Percentiles rank a stretch among this genome's conserved stretches.
phyloP scores from a whole-genome alignment of 2,888 invertebrate genomes.

The Zaprionus lineosus region DNA sequence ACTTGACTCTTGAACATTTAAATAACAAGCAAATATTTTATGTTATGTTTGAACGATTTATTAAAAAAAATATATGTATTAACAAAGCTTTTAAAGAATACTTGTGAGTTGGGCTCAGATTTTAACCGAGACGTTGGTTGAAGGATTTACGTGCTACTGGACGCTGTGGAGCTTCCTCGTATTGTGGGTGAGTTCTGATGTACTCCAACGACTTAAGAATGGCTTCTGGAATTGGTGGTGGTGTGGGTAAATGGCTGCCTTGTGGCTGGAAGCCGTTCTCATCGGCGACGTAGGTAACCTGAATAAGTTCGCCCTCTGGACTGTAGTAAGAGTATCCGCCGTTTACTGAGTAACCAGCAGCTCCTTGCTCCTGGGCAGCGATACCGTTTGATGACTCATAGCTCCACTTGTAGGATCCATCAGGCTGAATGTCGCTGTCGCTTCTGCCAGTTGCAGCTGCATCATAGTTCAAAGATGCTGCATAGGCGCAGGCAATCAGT shows the following conservation, averaged over 20 bases:
- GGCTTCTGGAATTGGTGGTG: slow-evolving; percentile 78
- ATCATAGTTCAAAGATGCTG: slow-evolving; percentile 36
- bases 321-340: slow-evolving; percentile 69
- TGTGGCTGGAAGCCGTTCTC: slow-evolving; percentile 78
- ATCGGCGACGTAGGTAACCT: slow-evolving; percentile 72
- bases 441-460: slow-evolving; percentile 43
- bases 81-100: slow-evolving; percentile 26
- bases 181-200: slow-evolving; percentile 77
- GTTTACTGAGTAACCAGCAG: slow-evolving; percentile 83
- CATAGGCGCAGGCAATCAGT: slow-evolving; percentile 53
- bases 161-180: slow-evolving; percentile 40
- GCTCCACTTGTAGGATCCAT: slow-evolving; percentile 82
- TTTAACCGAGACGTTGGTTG: too few species aligned
- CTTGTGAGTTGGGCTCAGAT: too few species aligned
- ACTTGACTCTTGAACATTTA: too few species aligned
- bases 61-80: slow-evolving; percentile 19
- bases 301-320: slow-evolving; percentile 75
- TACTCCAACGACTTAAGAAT: slow-evolving; percentile 75
- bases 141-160: too few species aligned
- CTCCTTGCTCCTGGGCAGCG: slow-evolving; percentile 84
- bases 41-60: too few species aligned
- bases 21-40: too few species aligned
- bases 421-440: slow-evolving; percentile 64
- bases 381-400: slow-evolving; percentile 86
- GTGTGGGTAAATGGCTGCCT: slow-evolving; percentile 74